phyloP scores from a whole-genome alignment of 2,113 vertebrate species.

The Strix aluco region DNA sequence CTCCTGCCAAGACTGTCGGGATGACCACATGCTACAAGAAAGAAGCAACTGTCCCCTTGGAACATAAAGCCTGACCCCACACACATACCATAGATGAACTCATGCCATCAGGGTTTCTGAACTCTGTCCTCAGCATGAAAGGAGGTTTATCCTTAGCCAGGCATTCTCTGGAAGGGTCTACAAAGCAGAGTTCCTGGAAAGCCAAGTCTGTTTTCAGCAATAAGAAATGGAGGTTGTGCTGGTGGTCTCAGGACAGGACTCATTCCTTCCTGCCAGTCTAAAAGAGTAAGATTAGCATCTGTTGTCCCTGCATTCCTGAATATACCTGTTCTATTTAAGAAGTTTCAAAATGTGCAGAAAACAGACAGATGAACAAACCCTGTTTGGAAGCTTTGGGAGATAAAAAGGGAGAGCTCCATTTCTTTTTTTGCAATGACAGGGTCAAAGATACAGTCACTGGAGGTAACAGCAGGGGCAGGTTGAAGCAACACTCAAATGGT shows the following conservation, averaged over 20 bases:
- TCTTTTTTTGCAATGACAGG: background rate
- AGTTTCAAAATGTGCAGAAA: background rate
- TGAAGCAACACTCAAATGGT: background rate
- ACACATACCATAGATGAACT: rapidly evolving
- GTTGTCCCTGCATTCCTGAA: background rate
- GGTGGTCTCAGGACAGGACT: background rate
- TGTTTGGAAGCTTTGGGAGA: background rate
- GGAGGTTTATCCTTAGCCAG: background rate
- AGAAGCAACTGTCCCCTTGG: background rate
- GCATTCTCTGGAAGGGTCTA: background rate
- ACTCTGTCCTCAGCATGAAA: background rate
- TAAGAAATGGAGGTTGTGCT: background rate
- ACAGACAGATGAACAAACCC: background rate
- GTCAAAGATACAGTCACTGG: too few species aligned
- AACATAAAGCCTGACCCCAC: background rate
- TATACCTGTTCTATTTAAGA: background rate
- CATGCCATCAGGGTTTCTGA: background rate
- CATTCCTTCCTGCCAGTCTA: background rate
- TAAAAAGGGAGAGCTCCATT: background rate
- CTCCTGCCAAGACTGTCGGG: background rate
- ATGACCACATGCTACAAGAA: background rate
- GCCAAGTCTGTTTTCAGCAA: background rate
- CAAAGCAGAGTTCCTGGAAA: background rate
- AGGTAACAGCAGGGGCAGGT: background rate
- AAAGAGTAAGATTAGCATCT: background rate